Evolutionary conservation across 2,113 vertebrate species (phyloP).

Genomic region (Sula dactylatra): DNA sequence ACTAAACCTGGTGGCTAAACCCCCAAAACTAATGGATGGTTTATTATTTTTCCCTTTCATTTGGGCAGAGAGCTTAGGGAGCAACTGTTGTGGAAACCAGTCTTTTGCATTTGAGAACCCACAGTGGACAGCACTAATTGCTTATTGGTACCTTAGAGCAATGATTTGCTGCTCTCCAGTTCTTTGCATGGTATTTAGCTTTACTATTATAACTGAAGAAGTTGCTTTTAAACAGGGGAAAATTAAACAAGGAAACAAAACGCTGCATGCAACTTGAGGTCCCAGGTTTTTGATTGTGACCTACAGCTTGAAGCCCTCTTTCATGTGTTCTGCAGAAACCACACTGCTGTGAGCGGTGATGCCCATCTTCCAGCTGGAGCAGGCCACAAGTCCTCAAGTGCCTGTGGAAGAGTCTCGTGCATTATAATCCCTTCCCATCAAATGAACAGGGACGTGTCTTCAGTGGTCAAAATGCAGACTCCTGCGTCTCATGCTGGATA

Average conservation of each 20-base stretch:
- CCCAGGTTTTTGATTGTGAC: rapidly evolving
- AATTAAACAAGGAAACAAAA: neutral
- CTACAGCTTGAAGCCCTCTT: neutral
- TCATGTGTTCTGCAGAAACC: neutral
- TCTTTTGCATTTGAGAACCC: neutral
- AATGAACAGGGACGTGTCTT: rapidly evolving
- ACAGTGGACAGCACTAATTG: neutral
- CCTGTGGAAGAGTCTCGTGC: neutral
- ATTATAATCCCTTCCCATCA: neutral
- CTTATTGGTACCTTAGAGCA: neutral
- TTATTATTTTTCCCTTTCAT: neutral
- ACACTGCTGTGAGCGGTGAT: neutral
- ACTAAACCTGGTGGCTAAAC: neutral
- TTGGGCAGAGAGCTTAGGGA: neutral
- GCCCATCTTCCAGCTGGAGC: neutral
- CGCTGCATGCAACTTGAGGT: neutral
- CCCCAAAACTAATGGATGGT: neutral
- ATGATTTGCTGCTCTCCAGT: neutral
- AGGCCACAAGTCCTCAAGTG: neutral
- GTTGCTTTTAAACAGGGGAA: neutral
- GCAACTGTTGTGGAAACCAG: neutral
- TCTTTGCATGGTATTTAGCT: neutral
- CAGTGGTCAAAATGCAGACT: neutral
- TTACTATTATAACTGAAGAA: neutral
- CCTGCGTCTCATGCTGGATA: neutral